Conservation (phyloP, 2,888 invertebrate species). For the Cheilosia scutellata region DNA sequence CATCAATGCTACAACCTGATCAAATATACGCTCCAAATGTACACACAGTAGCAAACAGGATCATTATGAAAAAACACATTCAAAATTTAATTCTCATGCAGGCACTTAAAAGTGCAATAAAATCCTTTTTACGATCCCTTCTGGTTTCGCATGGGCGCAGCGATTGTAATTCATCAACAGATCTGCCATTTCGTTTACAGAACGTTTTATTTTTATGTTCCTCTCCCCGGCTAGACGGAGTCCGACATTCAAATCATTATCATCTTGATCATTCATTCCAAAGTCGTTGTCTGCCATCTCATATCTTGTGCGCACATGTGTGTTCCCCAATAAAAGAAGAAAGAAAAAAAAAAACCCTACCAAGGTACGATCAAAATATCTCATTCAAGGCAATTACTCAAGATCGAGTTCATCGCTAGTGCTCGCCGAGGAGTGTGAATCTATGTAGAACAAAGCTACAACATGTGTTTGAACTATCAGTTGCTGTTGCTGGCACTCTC, state of each 20-base stretch:
- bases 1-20: conserved; percentile 64
- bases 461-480: conserved; percentile 53
- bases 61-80: conserved; percentile 23
- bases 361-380: conserved; percentile 71
- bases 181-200: conserved; percentile 35
- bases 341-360: conserved; percentile 26
- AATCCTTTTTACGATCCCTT: conserved; percentile 71
- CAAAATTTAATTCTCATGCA: conserved; percentile 61
- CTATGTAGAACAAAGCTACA: conserved; percentile 56
- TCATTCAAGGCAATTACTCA: conserved; percentile 72
- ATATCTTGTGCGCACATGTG: conserved; percentile 38
- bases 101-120: conserved; percentile 74
- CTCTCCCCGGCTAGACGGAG: conserved; percentile 65
- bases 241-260: conserved; percentile 61
- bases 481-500: not conserved
- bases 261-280: conserved; percentile 45
- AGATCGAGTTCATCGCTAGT: conserved; percentile 56
- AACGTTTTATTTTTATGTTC: conserved; percentile 61
- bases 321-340: conserved; percentile 51
- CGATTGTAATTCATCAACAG: conserved; percentile 65
- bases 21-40: conserved; percentile 48
- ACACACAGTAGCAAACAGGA: conserved; percentile 23
- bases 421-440: conserved; percentile 25
- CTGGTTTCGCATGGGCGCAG: conserved; percentile 67
- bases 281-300: conserved; percentile 44